phyloP scores from a whole-genome alignment of 2,888 invertebrate species.

The Malacosoma neustria region DNA sequence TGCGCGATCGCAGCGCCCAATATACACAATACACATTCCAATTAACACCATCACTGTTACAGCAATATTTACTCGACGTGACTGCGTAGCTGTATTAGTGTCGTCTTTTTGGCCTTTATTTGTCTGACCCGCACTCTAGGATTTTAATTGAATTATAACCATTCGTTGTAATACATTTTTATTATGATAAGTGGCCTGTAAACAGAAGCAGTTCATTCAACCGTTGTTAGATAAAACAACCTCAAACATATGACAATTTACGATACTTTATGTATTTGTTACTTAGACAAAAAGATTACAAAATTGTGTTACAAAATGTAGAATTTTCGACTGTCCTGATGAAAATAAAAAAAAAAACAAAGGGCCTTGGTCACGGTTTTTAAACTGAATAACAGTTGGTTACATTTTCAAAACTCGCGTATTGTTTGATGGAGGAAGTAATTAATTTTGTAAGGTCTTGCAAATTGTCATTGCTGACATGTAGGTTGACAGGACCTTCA shows the following conservation, averaged over 20 bases:
- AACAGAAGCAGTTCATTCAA: too few species aligned
- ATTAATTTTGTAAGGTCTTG: conserved; percentile 1
- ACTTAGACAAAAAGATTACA: too few species aligned
- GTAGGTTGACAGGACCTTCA: not conserved
- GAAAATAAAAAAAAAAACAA: too few species aligned
- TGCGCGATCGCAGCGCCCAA: not conserved
- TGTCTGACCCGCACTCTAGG: too few species aligned
- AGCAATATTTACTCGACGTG: not conserved
- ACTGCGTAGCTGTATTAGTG: not conserved
- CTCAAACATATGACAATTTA: too few species aligned
- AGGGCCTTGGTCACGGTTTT: not conserved
- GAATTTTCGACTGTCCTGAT: too few species aligned
- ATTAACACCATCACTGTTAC: not conserved
- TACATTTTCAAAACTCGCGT: not conserved
- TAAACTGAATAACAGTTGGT: not conserved
- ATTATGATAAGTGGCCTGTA: too few species aligned
- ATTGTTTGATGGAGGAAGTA: conserved; percentile 2
- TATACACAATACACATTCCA: not conserved
- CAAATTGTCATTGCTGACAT: not conserved
- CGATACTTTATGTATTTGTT: too few species aligned
- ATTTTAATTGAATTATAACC: too few species aligned
- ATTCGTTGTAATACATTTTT: too few species aligned
- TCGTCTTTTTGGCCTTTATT: not conserved
- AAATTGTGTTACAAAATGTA: too few species aligned
- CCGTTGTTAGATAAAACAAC: too few species aligned